Evolutionary conservation across 2,113 vertebrate genomes (phyloP).

Genomic region (Felis catus): DNA sequence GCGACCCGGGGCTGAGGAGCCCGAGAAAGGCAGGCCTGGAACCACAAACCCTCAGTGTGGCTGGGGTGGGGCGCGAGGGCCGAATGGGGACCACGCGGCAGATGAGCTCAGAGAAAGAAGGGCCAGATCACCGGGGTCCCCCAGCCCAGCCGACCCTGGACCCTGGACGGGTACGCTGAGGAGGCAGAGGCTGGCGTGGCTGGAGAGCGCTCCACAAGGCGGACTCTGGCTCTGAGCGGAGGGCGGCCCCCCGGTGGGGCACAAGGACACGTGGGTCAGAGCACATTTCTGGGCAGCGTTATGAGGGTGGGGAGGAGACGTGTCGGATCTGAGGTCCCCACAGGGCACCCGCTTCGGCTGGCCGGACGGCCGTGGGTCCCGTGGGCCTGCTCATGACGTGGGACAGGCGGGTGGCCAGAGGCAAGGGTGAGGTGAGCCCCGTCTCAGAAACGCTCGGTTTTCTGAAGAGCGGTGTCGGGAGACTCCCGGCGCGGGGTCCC

Average conservation of each 20-base stretch:
- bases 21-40: not conserved
- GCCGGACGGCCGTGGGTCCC: not conserved
- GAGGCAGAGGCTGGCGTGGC: not conserved
- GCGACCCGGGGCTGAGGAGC: not conserved
- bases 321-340: not conserved
- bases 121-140: not conserved
- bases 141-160: not conserved
- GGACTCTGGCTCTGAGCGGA: not conserved
- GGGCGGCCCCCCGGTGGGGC: not conserved
- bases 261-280: not conserved
- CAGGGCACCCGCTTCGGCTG: no score
- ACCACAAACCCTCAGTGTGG: not conserved
- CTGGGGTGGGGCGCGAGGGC: not conserved
- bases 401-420: not conserved
- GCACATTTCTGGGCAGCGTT: not conserved
- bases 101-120: not conserved
- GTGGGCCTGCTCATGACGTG: not conserved
- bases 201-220: not conserved
- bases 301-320: not conserved
- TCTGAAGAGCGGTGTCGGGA: not conserved
- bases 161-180: rapidly evolving
- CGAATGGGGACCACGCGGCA: not conserved
- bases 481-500: not conserved
- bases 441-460: not conserved
- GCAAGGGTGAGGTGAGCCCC: not conserved